Conservation (phyloP, 2,888 invertebrate species). For the Drosophila conformis region DNA sequence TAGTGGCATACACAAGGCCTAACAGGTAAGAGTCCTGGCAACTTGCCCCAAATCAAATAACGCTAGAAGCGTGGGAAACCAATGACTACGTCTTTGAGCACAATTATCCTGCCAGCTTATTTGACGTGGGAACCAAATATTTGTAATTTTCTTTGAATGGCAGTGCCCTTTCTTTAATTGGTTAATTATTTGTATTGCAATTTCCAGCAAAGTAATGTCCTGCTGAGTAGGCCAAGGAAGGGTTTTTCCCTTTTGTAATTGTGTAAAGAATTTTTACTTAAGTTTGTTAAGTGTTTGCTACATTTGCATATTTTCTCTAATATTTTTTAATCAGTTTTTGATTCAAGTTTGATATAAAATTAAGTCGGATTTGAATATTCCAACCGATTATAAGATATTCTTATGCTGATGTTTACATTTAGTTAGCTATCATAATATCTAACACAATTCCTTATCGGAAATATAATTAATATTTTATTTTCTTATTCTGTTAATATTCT, state of each 20-base stretch:
- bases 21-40: slow-evolving; percentile 73
- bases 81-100: slow-evolving; percentile 16
- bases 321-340: not conserved
- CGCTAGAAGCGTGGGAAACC: slow-evolving; percentile 79
- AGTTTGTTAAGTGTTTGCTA: not conserved
- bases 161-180: slow-evolving; percentile 16
- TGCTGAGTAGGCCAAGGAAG: not conserved
- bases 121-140: slow-evolving; percentile 62
- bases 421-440: not conserved
- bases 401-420: not conserved
- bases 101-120: slow-evolving; percentile 48
- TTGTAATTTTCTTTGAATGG: slow-evolving; percentile 27
- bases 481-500: not conserved
- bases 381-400: not conserved
- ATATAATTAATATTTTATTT: not conserved
- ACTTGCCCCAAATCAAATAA: slow-evolving; percentile 47
- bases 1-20: slow-evolving; percentile 28
- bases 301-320: not conserved
- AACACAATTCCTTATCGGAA: not conserved
- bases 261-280: not conserved
- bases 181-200: slow-evolving; percentile 7
- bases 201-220: not conserved
- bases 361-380: not conserved
- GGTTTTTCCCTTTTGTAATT: not conserved
- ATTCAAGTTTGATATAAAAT: not conserved